Evolutionary conservation across 1,140 invertebrate genomes (phyloP).

Genomic region (Drosophila azteca): DNA sequence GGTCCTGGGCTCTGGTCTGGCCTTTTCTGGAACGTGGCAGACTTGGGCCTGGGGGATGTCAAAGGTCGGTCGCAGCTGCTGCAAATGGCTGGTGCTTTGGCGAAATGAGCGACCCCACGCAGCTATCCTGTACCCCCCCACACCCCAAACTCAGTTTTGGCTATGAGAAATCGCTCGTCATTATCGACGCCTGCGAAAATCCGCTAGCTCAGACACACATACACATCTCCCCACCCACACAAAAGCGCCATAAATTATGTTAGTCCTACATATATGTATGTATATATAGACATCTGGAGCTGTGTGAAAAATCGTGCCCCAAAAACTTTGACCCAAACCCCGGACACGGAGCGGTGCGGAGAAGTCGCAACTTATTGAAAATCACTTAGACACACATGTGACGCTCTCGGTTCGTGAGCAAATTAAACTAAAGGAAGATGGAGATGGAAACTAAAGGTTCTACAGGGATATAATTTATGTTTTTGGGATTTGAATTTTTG

Average conservation of each 20-base stretch:
- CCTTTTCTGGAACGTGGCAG: slow-evolving; percentile 27
- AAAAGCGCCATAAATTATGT: slow-evolving; percentile 73
- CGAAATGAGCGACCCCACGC: slow-evolving; percentile 57
- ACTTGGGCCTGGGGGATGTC: slow-evolving; percentile 68
- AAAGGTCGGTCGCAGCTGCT: slow-evolving; percentile 81
- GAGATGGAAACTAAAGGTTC: slow-evolving; percentile 12
- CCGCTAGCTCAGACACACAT: slow-evolving; percentile 41
- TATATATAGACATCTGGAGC: slow-evolving; percentile 75
- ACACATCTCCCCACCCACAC: slow-evolving; percentile 11
- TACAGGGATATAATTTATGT: slow-evolving; percentile 42
- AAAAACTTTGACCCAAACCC: slow-evolving; percentile 72
- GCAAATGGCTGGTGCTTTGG: slow-evolving; percentile 79
- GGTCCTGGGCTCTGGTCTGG: background rate
- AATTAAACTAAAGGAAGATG: slow-evolving; percentile 10
- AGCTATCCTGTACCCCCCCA: background rate
- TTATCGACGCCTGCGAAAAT: slow-evolving; percentile 79
- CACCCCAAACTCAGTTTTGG: slow-evolving; percentile 38
- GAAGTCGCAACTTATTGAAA: slow-evolving; percentile 74
- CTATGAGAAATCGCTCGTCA: slow-evolving; percentile 80
- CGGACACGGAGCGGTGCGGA: slow-evolving; percentile 9
- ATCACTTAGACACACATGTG: slow-evolving; percentile 82
- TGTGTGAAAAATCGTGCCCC: slow-evolving; percentile 79
- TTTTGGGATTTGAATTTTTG: slow-evolving; percentile 11
- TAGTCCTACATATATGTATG: slow-evolving; percentile 37
- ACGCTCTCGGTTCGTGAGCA: slow-evolving; percentile 66